Percentiles rank a stretch among this genome's conserved stretches.
phyloP scores from a whole-genome alignment of 2,888 invertebrate species.

The Phragmatobia fuliginosa region DNA sequence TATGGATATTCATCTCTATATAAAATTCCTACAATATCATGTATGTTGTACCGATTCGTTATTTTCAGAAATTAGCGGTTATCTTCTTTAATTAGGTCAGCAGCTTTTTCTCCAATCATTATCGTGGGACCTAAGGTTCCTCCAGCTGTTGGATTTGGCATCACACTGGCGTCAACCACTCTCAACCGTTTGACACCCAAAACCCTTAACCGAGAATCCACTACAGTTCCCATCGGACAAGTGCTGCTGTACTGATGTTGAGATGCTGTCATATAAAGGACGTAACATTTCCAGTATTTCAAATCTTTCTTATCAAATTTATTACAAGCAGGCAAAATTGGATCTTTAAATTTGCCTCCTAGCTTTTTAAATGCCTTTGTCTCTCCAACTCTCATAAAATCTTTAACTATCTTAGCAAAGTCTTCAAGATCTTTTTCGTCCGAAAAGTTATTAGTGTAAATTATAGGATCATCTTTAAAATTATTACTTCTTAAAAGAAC shows the following conservation, averaged over 20 bases:
- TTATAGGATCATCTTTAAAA: slow-evolving; percentile 55
- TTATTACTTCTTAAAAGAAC: slow-evolving; percentile 57
- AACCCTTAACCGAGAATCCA: slow-evolving; percentile 36
- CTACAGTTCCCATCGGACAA: slow-evolving; percentile 42
- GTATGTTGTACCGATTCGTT: too few species aligned
- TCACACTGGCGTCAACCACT: slow-evolving; percentile 56
- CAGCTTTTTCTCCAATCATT: slow-evolving; percentile 59
- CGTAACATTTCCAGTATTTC: slow-evolving; percentile 41
- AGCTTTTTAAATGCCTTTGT: slow-evolving; percentile 31
- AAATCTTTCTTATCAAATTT: slow-evolving; percentile 6
- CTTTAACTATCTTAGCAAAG: slow-evolving; percentile 30
- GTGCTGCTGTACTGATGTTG: slow-evolving; percentile 36
- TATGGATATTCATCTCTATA: neutral
- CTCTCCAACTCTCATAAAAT: slow-evolving; percentile 29
- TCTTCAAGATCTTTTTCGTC: slow-evolving; percentile 39
- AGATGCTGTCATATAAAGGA: slow-evolving; percentile 22
- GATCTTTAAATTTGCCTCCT: slow-evolving; percentile 31
- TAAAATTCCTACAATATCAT: neutral
- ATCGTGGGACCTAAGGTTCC: slow-evolving; percentile 84
- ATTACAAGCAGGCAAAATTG: slow-evolving; percentile 20
- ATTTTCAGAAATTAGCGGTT: neutral
- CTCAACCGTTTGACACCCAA: slow-evolving; percentile 40
- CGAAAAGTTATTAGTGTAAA: slow-evolving; percentile 60
- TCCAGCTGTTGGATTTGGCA: slow-evolving; percentile 82
- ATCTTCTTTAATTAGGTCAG: slow-evolving; percentile 45